Evolutionary conservation across 2,113 vertebrate species (phyloP).

Genomic region (Charina bottae): DNA sequence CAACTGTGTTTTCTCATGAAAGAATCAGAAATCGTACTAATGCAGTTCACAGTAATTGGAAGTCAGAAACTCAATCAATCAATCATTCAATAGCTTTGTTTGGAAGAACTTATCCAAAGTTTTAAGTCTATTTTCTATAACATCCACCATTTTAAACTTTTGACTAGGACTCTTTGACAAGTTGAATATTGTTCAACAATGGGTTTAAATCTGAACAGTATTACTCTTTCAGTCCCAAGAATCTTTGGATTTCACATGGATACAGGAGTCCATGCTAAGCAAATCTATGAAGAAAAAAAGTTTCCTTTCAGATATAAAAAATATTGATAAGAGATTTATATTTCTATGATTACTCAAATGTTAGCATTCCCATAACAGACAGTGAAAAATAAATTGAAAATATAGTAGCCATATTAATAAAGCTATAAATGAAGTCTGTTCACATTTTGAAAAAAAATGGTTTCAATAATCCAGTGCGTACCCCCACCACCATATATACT

Average conservation of each 20-base stretch:
- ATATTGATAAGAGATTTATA: background rate
- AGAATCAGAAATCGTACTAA: too few relatives aligned
- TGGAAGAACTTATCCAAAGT: background rate
- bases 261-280: background rate
- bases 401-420: background rate
- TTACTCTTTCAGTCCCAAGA: background rate
- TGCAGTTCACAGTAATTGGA: background rate
- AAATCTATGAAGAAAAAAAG: background rate
- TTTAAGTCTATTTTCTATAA: background rate
- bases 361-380: background rate
- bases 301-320: background rate
- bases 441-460: background rate
- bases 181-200: background rate
- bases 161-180: background rate
- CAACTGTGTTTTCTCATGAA: background rate
- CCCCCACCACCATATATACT: background rate
- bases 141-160: background rate
- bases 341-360: background rate
- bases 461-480: background rate
- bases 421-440: background rate
- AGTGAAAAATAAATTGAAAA: background rate
- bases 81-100: background rate
- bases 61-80: background rate
- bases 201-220: background rate
- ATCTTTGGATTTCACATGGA: background rate